These are phyloP conservation scores for Drosophila kanekoi DNA, from an alignment of 2,888 invertebrate species.

Conservation along the genomic window DNA sequence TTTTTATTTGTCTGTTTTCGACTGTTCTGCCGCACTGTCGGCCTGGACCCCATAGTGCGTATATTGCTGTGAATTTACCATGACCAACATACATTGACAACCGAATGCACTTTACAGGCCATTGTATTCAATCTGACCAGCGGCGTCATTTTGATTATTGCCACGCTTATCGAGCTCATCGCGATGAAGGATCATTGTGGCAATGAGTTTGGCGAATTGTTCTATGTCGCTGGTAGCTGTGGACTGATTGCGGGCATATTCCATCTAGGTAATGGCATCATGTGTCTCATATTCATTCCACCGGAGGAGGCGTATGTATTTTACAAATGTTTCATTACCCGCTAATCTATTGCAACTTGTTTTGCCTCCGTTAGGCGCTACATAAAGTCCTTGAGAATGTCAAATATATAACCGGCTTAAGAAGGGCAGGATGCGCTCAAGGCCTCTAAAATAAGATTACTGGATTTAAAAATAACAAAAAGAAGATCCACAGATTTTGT, in stretches of 20 bases:
- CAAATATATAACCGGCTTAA: no score
- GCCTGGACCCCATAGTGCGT: constrained; percentile 71
- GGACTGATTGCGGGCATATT: constrained; percentile 57
- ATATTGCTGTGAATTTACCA: background rate
- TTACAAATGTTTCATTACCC: background rate
- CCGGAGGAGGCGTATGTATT: constrained; percentile 58
- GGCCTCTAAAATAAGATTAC: no score
- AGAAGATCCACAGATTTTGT: no score
- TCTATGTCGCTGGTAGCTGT: constrained; percentile 25
- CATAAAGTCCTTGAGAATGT: no score
- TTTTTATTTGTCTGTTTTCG: constrained; percentile 40
- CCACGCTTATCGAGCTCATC: constrained; percentile 32
- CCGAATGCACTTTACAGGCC: constrained; percentile 42
- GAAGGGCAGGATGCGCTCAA: no score
- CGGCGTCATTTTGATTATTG: constrained; percentile 41
- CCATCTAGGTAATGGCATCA: constrained; percentile 52
- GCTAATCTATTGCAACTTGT: background rate
- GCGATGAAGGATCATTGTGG: constrained; percentile 53
- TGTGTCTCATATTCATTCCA: constrained; percentile 62
- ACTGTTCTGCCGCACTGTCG: constrained; percentile 48
- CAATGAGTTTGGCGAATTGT: constrained; percentile 43
- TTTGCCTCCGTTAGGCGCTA: background rate
- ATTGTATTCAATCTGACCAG: constrained; percentile 53
- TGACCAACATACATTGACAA: background rate
- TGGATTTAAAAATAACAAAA: no score